Conservation (phyloP, 2,113 vertebrate species). For the Struthio camelus region DNA sequence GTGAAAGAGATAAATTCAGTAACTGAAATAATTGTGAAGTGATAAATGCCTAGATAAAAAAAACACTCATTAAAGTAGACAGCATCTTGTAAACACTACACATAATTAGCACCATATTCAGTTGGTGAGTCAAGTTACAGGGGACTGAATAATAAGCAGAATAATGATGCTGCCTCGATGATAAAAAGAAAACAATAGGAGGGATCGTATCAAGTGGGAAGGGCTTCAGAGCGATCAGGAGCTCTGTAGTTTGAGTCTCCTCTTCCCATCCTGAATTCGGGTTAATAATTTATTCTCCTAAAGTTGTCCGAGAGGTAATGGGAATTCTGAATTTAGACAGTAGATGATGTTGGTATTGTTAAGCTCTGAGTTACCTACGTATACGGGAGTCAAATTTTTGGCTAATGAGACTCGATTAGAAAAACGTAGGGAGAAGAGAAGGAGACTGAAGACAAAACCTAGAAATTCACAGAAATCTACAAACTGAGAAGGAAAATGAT, state of each 20-base stretch:
- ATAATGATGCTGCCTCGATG: neutral
- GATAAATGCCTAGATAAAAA: neutral
- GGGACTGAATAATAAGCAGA: neutral
- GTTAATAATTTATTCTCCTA: neutral
- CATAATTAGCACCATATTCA: too few relatives aligned
- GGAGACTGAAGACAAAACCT: neutral
- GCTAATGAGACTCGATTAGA: neutral
- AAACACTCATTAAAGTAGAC: neutral
- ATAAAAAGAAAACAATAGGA: fast-evolving
- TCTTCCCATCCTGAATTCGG: neutral
- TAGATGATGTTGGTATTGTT: neutral
- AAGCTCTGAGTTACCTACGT: neutral
- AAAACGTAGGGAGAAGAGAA: neutral
- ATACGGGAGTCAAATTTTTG: neutral
- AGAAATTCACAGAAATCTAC: neutral
- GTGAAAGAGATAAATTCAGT: neutral
- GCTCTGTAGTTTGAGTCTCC: neutral
- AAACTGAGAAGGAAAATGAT: neutral
- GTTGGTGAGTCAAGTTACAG: too few relatives aligned
- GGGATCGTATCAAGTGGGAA: neutral
- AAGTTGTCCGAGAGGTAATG: neutral
- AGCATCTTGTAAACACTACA: neutral
- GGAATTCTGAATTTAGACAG: neutral
- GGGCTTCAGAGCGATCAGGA: neutral
- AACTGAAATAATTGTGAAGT: neutral